Evolutionary conservation across 2,888 invertebrate species (phyloP), one percentile per base, ranked within the genome.

Genomic region (Ormyrus thymus): DNA sequence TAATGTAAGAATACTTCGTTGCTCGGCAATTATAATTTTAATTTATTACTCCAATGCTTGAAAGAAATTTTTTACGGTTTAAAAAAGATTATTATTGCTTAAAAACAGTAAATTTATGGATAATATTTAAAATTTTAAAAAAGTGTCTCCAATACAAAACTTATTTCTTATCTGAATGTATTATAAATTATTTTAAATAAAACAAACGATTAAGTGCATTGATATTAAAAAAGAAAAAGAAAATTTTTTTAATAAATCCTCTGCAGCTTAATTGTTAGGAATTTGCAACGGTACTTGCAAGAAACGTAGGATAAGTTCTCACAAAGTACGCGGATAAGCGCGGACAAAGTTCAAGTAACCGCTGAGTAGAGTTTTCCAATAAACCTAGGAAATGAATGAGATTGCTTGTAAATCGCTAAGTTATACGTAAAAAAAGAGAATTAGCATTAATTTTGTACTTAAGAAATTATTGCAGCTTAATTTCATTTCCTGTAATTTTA

Each of bases 281-380:
- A 56, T 55, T 65, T 50, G 48, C 58, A 68, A 75, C 43, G 59
- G 11, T 53, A 46, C 8, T 6, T 10, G 10, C n/a, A 70, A 10
- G n/a, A 29, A 15, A 50, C 29, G 6, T 70, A 56, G 65, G 11
- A 61, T 72, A 73, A 61, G 61, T 73, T 73, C 10, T 56, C 8
- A 4, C n/a, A 48, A 61, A 69, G 56, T 56, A 70, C 56, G 56
- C 43, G 69, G 56, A 53, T 74, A 65, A 70, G 48, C 13, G 29
- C 46, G 55, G 58, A 72, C 61, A 75, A 79, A 79, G 74, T 79
- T 75, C 48, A 70, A 79, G 43, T 71, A 79, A 79, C 59, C 65
- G 43, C 51, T 46, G 43, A 56, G 55, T 59, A 10, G 50, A 75
- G 46, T 79, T 66, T 66, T 71, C 66, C 48, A 56, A 79, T 75